Conservation (phyloP, 64 coral and sea anemone species). For the Astreopora myriophthalma region DNA sequence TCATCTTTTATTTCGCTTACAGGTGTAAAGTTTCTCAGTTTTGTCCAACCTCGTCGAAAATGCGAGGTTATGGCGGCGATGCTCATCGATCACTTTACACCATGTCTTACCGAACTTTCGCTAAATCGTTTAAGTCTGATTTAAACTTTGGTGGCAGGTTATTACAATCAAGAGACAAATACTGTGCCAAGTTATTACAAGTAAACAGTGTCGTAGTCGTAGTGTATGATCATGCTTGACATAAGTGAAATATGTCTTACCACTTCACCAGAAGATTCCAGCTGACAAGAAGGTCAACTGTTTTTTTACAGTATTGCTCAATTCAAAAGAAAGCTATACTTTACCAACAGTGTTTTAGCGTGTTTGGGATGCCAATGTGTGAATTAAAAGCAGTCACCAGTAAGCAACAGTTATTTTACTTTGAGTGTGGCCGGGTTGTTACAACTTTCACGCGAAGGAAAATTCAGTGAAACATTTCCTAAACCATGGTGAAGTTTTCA, state of each 20-base stretch:
- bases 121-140: too few relatives aligned
- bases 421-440: too few relatives aligned
- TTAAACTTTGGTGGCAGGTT: too few relatives aligned
- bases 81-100: too few relatives aligned
- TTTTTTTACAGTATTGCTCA: neutral
- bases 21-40: neutral
- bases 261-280: conserved; percentile 5
- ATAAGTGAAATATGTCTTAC: neutral
- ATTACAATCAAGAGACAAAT: neutral
- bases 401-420: too few relatives aligned
- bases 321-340: neutral
- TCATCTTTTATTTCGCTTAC: neutral
- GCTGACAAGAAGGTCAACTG: neutral
- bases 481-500: neutral
- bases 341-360: neutral
- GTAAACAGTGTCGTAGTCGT: neutral
- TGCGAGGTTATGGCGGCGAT: too few relatives aligned
- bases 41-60: neutral
- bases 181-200: neutral
- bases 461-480: neutral
- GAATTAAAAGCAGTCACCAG: neutral
- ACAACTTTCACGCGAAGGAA: neutral
- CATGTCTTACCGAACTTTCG: too few relatives aligned
- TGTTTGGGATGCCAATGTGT: neutral
- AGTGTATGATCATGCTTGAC: too few relatives aligned